Evolutionary conservation across 2,113 vertebrate genomes (phyloP).

Genomic region (Cisticola juncidis): DNA sequence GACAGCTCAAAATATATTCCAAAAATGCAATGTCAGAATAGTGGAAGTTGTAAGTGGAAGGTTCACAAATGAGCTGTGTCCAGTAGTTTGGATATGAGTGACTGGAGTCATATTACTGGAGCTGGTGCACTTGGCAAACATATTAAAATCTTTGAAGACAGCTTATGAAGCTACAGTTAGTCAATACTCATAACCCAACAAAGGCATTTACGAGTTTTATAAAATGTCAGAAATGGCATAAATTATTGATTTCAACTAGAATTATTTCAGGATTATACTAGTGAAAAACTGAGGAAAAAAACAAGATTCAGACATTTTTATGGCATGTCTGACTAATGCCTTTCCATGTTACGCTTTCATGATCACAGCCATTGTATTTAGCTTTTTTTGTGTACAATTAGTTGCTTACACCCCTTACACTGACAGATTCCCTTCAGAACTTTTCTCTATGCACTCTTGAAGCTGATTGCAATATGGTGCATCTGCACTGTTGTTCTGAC

Average conservation of each 20-base stretch:
- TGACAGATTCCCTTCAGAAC: neutral
- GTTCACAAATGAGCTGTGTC: neutral
- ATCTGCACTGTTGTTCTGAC: neutral
- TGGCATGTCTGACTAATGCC: neutral
- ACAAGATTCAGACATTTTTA: neutral
- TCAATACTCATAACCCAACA: neutral
- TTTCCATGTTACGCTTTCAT: neutral
- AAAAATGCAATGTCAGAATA: neutral
- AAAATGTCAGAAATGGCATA: neutral
- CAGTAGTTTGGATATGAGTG: neutral
- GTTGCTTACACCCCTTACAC: neutral
- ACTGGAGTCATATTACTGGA: neutral
- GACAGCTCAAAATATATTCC: neutral
- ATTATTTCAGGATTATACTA: neutral
- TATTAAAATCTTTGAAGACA: neutral
- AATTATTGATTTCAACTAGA: neutral
- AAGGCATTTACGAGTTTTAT: neutral
- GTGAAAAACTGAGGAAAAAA: neutral
- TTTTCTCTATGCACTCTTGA: neutral
- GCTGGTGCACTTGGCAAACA: neutral
- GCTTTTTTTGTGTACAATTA: neutral
- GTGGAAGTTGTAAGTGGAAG: neutral
- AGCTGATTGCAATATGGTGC: neutral
- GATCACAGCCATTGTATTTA: neutral
- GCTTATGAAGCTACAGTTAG: neutral